These are phyloP conservation scores for Pteronotus mesoamericanus DNA, from an alignment of 2,797 vertebrate species.

Conservation along the genomic window DNA sequence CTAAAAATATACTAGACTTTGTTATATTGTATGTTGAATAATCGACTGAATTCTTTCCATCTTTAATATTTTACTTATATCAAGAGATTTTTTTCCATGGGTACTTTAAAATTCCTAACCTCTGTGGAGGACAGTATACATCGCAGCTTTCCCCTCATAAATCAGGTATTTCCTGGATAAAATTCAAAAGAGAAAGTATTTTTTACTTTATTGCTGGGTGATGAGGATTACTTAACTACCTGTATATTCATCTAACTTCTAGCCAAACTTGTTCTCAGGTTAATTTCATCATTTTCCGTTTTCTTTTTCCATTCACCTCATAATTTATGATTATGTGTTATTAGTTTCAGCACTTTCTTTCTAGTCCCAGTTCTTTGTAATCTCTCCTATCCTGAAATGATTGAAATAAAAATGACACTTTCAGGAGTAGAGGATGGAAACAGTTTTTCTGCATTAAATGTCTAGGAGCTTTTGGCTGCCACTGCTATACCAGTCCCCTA, in stretches of 20 bases:
- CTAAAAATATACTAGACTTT: not conserved
- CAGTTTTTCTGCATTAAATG: not conserved
- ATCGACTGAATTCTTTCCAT: not conserved
- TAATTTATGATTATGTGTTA: not conserved
- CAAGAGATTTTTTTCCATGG: not conserved
- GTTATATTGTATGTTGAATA: not conserved
- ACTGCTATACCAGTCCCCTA: not conserved
- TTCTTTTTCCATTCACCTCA: not conserved
- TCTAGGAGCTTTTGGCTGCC: not conserved
- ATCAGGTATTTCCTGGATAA: not conserved
- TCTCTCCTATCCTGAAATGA: not conserved
- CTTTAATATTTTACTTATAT: not conserved
- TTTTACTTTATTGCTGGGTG: not conserved
- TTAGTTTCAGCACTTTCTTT: not conserved
- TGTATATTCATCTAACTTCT: not conserved
- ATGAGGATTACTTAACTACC: not conserved
- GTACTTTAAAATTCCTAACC: not conserved
- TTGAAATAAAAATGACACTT: not conserved
- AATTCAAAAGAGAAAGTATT: not conserved
- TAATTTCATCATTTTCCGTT: not conserved
- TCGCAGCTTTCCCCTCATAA: not conserved
- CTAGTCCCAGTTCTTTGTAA: not conserved
- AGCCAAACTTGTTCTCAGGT: not conserved
- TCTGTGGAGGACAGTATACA: not conserved
- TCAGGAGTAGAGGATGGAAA: not conserved